phyloP scores from a whole-genome alignment of 2,888 invertebrate genomes.

The Diarsia rubi region DNA sequence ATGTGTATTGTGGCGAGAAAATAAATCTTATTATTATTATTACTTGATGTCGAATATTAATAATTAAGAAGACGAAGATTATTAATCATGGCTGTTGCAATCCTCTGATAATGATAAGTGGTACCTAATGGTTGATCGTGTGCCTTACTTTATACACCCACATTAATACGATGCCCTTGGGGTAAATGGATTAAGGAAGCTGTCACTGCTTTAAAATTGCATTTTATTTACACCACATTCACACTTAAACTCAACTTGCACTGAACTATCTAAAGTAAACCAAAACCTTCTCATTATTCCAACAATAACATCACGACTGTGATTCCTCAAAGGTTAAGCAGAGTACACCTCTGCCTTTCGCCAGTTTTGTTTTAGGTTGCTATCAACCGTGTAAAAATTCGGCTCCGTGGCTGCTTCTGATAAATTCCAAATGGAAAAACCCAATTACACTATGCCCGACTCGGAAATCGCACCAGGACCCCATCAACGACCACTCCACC shows the following conservation, averaged over 20 bases:
- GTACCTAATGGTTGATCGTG: conserved; percentile 3
- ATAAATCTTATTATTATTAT: too few species aligned
- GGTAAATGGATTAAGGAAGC: not conserved
- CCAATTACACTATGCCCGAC: too few species aligned
- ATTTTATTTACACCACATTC: not conserved
- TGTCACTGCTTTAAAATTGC: not conserved
- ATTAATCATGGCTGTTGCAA: conserved; percentile 2
- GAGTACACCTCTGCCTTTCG: too few species aligned
- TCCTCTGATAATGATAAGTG: conserved; percentile 12
- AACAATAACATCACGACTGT: not conserved
- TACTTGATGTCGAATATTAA: not conserved
- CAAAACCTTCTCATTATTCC: not conserved
- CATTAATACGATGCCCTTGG: not conserved
- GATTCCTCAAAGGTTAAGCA: too few species aligned
- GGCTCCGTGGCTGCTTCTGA: too few species aligned
- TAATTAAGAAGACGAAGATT: not conserved
- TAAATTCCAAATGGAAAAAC: too few species aligned
- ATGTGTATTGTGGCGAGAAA: too few species aligned
- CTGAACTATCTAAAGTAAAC: not conserved
- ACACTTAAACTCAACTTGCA: not conserved
- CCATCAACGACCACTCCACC: too few species aligned
- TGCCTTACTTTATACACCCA: conserved; percentile 5
- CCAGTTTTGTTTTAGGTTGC: too few species aligned
- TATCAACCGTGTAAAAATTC: too few species aligned
- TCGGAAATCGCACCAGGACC: too few species aligned